phyloP scores from a whole-genome alignment of 2,113 vertebrate genomes.

The Ancistrus triradiatus region DNA sequence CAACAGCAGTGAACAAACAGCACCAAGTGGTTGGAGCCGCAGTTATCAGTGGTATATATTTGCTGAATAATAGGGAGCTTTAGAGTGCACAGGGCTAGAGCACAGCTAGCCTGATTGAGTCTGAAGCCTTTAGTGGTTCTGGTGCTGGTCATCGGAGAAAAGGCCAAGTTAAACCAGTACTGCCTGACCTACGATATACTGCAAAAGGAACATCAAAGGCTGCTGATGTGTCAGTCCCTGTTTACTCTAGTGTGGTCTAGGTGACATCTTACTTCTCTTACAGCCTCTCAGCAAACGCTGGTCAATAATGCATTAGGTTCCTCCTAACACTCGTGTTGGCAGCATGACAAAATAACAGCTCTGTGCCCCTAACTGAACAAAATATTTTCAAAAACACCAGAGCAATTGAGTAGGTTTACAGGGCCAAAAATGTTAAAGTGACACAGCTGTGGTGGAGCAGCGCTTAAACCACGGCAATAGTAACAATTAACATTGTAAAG shows the following conservation, averaged over 20 bases:
- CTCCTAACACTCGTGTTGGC: too few species aligned
- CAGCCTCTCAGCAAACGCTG: constrained; percentile 8
- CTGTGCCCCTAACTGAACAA: too few species aligned
- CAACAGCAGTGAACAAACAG: constrained; percentile 44
- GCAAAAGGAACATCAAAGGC: constrained; percentile 3
- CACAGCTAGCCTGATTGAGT: neutral
- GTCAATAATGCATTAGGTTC: constrained; percentile 5
- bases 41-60: constrained; percentile 28
- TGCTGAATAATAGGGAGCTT: constrained; percentile 36
- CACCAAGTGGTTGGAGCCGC: constrained; percentile 19
- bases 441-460: too few species aligned
- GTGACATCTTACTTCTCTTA: constrained; percentile 9
- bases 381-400: too few species aligned
- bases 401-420: too few species aligned
- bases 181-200: neutral
- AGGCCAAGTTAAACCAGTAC: neutral
- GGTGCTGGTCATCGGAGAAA: neutral
- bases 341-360: too few species aligned
- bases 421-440: too few species aligned
- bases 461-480: too few species aligned
- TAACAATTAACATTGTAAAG: too few species aligned
- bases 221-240: neutral
- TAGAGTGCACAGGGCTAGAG: neutral
- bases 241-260: constrained; percentile 9
- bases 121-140: neutral